Percentiles rank a stretch among this genome's conserved stretches.
Conservation (phyloP, 2,797 vertebrate species). For the Acanthiza pusilla region DNA sequence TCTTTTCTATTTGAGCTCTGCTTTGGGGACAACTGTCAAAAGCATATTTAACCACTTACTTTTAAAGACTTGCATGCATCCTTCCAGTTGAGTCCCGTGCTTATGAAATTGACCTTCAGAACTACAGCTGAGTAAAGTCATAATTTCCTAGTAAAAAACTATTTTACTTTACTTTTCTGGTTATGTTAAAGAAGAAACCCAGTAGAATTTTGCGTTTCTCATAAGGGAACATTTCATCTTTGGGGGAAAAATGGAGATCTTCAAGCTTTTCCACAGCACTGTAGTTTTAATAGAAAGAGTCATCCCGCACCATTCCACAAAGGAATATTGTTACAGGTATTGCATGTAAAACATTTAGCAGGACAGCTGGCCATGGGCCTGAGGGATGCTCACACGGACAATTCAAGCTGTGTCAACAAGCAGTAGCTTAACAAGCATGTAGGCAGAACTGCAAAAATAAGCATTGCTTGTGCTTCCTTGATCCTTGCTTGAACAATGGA, state of each 20-base stretch:
- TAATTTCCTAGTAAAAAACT: background rate
- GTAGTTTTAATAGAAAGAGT: background rate
- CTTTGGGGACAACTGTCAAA: background rate
- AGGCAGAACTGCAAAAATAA: background rate
- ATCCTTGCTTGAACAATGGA: background rate
- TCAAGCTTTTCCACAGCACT: background rate
- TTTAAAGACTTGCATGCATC: background rate
- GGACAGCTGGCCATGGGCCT: background rate
- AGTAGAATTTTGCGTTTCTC: background rate
- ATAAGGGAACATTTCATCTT: background rate
- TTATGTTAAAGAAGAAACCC: background rate
- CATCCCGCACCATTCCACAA: background rate
- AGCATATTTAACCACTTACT: background rate
- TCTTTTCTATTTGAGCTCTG: conserved; percentile 10
- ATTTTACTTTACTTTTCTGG: background rate
- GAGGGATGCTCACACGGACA: rapidly evolving
- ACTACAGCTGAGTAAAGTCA: background rate
- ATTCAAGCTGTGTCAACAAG: background rate
- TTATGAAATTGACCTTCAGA: background rate
- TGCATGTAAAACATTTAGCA: background rate
- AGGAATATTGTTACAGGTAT: background rate
- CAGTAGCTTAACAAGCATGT: background rate
- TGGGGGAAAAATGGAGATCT: background rate
- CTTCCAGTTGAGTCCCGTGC: rapidly evolving
- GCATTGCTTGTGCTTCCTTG: background rate